Evolutionary conservation across 2,888 invertebrate genomes (phyloP).

Genomic region (Catotricha subobsoleta): DNA sequence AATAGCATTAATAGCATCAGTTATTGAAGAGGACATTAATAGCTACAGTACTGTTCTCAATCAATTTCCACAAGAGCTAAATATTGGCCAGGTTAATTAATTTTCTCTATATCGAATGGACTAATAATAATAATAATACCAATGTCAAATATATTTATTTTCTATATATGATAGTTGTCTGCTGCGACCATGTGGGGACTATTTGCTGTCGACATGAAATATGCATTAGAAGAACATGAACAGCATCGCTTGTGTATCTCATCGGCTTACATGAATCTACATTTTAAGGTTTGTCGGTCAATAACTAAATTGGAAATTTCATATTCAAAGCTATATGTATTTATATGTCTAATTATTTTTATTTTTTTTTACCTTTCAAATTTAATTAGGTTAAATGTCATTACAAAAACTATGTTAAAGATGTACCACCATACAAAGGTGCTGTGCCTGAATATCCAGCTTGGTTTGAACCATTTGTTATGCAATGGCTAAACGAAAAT

Average conservation of each 20-base stretch:
- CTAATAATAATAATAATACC: not conserved
- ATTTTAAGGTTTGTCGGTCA: constrained; percentile 55
- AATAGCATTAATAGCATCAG: constrained; percentile 90
- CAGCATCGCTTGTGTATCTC: constrained; percentile 90
- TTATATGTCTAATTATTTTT: not conserved
- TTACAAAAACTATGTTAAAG: constrained; percentile 93
- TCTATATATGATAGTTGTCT: constrained; percentile 41
- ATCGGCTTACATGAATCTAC: constrained; percentile 98
- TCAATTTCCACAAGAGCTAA: constrained; percentile 97
- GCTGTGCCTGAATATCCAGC: constrained; percentile 97
- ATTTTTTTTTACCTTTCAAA: not conserved
- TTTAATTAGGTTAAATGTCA: constrained; percentile 90
- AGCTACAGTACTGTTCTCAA: constrained; percentile 96
- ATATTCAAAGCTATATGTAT: not conserved
- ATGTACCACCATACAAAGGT: constrained; percentile 92
- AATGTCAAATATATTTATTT: constrained; percentile 5
- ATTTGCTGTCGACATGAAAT: constrained; percentile 94
- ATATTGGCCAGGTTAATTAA: constrained; percentile 68
- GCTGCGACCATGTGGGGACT: constrained; percentile 96
- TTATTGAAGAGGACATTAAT: constrained; percentile 97
- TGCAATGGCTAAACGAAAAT: constrained; percentile 99
- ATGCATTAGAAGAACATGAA: constrained; percentile 95
- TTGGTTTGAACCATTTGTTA: constrained; percentile 99
- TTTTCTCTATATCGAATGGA: not conserved
- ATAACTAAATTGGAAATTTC: not conserved